Evolutionary conservation across 2,113 vertebrate species (phyloP).

Genomic region (Antechinus flavipes): DNA sequence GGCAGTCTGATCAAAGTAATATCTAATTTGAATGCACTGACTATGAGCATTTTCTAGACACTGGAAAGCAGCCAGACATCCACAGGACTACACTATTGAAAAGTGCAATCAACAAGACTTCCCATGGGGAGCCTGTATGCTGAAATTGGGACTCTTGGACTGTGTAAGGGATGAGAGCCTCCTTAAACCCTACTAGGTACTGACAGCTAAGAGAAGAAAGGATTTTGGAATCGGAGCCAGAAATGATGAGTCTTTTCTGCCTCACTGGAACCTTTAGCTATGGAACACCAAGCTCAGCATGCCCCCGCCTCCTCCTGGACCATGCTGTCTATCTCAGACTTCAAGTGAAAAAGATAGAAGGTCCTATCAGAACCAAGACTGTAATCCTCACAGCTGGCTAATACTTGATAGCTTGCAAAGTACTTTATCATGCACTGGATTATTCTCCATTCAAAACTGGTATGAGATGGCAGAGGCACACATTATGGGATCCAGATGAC

Average conservation of each 20-base stretch:
- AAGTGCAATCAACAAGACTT: conserved; percentile 28
- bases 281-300: not conserved
- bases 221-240: not conserved
- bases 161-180: not conserved
- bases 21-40: conserved; percentile 47
- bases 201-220: not conserved
- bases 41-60: conserved; percentile 47
- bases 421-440: accelerated
- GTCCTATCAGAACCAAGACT: not conserved
- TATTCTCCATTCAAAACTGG: not conserved
- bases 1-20: conserved; percentile 52
- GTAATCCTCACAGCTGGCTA: not conserved
- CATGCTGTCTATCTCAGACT: not conserved
- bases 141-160: conserved; percentile 30
- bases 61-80: conserved; percentile 7
- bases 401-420: not conserved
- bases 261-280: not conserved
- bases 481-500: not conserved
- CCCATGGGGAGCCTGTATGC: not conserved
- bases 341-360: not conserved
- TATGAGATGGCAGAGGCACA: not conserved
- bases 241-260: not conserved
- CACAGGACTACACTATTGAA: conserved; percentile 7
- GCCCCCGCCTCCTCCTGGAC: not conserved
- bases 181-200: not conserved